phyloP scores from a whole-genome alignment of 2,888 invertebrate genomes.

The Aporophyla nigra region DNA sequence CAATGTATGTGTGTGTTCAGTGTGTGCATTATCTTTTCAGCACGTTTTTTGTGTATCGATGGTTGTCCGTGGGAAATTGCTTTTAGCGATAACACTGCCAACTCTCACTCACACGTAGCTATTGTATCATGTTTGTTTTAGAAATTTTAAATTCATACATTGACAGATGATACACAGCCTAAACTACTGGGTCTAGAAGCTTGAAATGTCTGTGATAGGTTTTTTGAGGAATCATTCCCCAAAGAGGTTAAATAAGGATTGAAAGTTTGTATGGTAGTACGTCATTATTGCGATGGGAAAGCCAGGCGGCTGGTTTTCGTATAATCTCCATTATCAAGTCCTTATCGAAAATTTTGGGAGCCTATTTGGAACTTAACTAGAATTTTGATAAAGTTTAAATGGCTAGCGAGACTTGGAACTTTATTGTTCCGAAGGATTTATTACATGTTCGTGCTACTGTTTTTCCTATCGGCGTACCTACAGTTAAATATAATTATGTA shows the following conservation, averaged over 20 bases:
- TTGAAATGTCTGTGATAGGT: no score
- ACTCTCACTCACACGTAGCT: no score
- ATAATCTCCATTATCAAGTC: neutral
- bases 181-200: neutral
- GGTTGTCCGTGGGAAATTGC: neutral
- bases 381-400: neutral
- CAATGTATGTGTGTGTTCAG: neutral
- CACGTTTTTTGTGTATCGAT: neutral
- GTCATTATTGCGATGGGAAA: neutral
- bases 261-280: neutral
- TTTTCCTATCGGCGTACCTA: neutral
- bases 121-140: neutral
- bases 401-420: neutral
- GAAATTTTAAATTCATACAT: neutral
- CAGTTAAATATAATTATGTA: neutral
- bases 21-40: conserved; percentile 1
- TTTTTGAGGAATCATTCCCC: no score
- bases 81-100: conserved; percentile 1
- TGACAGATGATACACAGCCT: neutral
- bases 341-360: neutral
- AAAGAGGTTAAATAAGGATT: neutral
- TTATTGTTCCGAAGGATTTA: neutral
- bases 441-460: conserved; percentile 16
- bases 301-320: neutral
- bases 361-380: neutral